Percentiles rank a stretch among this genome's conserved stretches.
Conservation (phyloP, 1,140 invertebrate species). For the Zaprionus taronus region DNA sequence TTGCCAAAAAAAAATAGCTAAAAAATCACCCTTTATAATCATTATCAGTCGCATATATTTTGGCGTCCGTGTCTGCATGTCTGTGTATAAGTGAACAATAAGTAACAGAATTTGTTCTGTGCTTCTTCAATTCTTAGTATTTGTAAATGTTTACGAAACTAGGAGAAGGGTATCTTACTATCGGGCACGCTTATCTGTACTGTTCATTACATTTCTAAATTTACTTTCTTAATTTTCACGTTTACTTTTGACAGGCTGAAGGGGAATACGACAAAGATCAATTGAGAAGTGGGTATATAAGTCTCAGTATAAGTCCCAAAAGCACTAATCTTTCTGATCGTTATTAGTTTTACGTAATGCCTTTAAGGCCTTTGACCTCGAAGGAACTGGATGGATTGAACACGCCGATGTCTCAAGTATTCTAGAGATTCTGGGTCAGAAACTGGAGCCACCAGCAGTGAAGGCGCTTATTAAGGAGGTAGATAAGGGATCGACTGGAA, state of each 20-base stretch:
- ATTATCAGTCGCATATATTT: too few species aligned
- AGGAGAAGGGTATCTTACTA: not conserved
- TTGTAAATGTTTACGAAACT: too few species aligned
- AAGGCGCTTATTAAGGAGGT: slow-evolving; percentile 89
- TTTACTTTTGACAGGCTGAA: slow-evolving; percentile 84
- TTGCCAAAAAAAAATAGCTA: too few species aligned
- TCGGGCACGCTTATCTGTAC: not conserved
- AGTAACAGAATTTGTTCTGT: too few species aligned
- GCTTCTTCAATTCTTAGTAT: too few species aligned
- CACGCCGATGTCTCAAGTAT: slow-evolving; percentile 91
- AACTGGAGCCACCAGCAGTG: slow-evolving; percentile 88
- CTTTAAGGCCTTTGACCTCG: slow-evolving; percentile 92
- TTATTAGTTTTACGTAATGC: slow-evolving; percentile 90
- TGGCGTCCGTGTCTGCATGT: too few species aligned
- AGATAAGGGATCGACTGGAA: slow-evolving; percentile 87
- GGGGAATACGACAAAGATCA: slow-evolving; percentile 86
- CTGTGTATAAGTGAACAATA: too few species aligned
- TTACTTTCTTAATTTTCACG: not conserved
- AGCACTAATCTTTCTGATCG: slow-evolving; percentile 5
- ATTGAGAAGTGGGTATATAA: slow-evolving; percentile 81
- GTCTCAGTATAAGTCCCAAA: slow-evolving; percentile 66
- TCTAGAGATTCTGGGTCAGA: slow-evolving; percentile 91
- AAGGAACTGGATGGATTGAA: slow-evolving; percentile 90
- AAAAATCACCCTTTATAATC: too few species aligned
- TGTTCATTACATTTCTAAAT: not conserved